Conservation (phyloP, 2,797 vertebrate species). For the Spondyliosoma cantharus region DNA sequence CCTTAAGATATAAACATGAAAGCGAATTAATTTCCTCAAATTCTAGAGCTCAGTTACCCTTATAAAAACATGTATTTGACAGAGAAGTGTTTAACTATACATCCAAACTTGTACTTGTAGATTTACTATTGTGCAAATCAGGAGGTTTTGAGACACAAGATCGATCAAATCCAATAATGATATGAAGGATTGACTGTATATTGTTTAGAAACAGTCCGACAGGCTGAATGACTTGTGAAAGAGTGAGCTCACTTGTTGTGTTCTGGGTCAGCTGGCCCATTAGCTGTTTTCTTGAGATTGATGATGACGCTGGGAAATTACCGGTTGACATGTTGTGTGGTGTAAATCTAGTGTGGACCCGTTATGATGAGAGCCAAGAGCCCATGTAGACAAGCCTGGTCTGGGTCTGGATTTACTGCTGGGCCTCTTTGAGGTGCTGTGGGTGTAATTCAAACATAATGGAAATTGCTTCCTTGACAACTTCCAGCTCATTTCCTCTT, state of each 20-base stretch:
- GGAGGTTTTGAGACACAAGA: no score
- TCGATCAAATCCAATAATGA: no score
- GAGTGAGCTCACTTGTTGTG: neutral
- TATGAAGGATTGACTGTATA: no score
- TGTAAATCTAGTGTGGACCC: constrained; percentile 52
- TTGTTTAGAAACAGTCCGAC: no score
- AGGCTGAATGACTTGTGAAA: neutral
- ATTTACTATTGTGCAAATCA: no score
- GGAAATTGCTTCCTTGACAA: constrained; percentile 59
- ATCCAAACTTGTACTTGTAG: no score
- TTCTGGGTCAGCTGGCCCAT: constrained; percentile 47
- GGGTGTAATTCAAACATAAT: constrained; percentile 59
- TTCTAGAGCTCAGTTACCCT: no score
- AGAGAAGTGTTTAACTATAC: no score
- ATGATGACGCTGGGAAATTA: constrained; percentile 65
- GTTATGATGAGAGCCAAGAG: constrained; percentile 32
- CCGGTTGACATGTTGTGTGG: constrained; percentile 23
- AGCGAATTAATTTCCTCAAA: no score
- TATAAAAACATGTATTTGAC: no score
- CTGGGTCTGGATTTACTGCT: constrained; percentile 49
- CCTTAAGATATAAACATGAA: no score
- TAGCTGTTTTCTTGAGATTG: constrained; percentile 49
- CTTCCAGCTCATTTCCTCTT: constrained; percentile 52
- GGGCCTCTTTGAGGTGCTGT: constrained; percentile 38
- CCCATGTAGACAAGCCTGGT: neutral